Evolutionary conservation across 2,113 vertebrate species (phyloP), one percentile per base, ranked within the genome.

Genomic region (Urocolius indicus): DNA sequence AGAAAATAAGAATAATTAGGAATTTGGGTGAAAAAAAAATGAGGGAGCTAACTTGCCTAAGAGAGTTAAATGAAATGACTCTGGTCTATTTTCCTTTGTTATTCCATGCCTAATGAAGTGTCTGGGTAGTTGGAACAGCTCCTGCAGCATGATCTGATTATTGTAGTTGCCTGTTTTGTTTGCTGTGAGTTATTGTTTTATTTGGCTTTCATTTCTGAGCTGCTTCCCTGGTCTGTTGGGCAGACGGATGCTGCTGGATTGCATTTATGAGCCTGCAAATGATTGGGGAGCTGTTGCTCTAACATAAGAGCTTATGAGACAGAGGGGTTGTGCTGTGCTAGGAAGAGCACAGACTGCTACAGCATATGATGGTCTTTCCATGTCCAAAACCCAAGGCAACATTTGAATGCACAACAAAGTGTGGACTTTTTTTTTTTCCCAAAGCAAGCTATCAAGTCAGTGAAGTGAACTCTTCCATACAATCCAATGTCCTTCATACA

Each of bases 141-240:
- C 71, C 83, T 95, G 89, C 89, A 87, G 94, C 92, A 89, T 30
- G 93, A 89, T 95, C 90, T 81, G 92, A 93, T 89, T 90, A 90
- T 93, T 93, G 88, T 58, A 90, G 92, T 77, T 85, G 93, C 89
- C 87, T 92, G 94, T 93, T 97, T 97, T 96, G 94, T 89, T 96
- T 94, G 86, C 92, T 3, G 29, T 89, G 77, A 97, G 80, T 94
- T 94, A 96, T 94, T 97, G 96, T 97, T 97, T 96, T 94, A 90
- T 92, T 96, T 97, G 97, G 97, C 96, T 96, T 88, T 76, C 67
- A 11, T 89, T 96, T 94, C 89, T 59, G 94, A 97, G 91, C 91
- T 34, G 17, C 90, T 96, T 93, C 92, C 87, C 93, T 95, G 95
- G 51, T 94, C 96, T 95, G 89, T 5, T 97, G 96, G 94, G 94